Base-by-base conservation (phyloP, 2,888 invertebrate species). In the Netelia inedita region DNA sequence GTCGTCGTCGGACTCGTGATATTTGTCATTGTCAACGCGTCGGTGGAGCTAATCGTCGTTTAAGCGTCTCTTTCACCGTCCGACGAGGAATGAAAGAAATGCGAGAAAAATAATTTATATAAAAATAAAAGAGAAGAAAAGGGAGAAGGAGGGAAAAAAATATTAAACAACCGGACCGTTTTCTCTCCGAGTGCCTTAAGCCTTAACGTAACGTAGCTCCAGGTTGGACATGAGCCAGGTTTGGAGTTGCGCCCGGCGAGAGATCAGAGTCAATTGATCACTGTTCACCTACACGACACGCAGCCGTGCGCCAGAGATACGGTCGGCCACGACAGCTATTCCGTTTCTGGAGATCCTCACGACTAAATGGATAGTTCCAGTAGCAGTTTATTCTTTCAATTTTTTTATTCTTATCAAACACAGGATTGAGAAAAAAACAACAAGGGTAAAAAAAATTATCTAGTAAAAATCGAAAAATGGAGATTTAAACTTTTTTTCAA, bases 241-340 rank as follows among this genome's bases (percentile, higher is more conserved):
- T 82, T 82, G 85, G 85, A 57, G 71, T 75, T 82, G 63, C 65
- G 71, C 74, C 71, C 69, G 59, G 73, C 65, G 79, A 73, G 82
- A 80, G 85, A 85, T 79, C 79, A 59, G 85, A 85, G 85, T 85
- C 85, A 80, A 85, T 85, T 83, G 85, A 85, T 85, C 85, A 83
- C 85, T 63, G 79, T 80, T 82, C 63, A 82, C 82, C 85, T 69
- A 63, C 68, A 68, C 71, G 79, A 80, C 79, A 79, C 71, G 79
- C 80, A 50, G 61, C 21, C 63, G 79, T 50, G 59, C 79, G 57
- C 63, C 69, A 46, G 71, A 35, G 11, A 35, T 65, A 53, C 61
- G 23, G 50, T 65, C 61, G 71, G 71, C 61, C 82, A 57, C 83
- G 73, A 73, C 80, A 78, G 81, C 84, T 78, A 78, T 74, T 46